These are phyloP conservation scores for Typhlomys cinereus DNA, from an alignment of 2,113 vertebrate genomes.

Conservation along the genomic window DNA sequence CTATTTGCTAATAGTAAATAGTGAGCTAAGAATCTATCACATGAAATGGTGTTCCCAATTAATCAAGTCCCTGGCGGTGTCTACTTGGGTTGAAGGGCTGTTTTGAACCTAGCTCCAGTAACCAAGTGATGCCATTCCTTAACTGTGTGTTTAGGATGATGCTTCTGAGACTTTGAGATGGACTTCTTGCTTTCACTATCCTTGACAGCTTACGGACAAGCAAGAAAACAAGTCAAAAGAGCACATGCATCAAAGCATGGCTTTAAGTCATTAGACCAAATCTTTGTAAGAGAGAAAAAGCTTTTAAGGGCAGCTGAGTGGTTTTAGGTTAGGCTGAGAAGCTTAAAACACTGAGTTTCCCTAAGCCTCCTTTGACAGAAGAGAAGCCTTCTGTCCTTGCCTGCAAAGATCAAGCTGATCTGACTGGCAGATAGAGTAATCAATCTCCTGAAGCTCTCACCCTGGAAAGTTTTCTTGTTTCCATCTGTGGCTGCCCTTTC, in stretches of 20 bases:
- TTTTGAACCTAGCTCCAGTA: not conserved
- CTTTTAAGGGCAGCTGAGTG: not conserved
- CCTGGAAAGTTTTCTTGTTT: not conserved
- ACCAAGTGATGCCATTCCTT: not conserved
- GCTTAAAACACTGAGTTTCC: not conserved
- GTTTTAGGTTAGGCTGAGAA: not conserved
- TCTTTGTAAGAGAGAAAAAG: not conserved
- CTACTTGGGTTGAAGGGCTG: not conserved
- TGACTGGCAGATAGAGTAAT: not conserved
- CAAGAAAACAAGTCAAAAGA: not conserved
- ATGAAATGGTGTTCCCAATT: not conserved
- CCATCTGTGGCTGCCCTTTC: not conserved
- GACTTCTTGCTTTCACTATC: not conserved
- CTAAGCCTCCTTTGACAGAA: not conserved
- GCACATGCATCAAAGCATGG: not conserved
- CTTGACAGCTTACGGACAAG: not conserved
- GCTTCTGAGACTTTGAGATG: not conserved
- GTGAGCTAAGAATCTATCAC: fast-evolving
- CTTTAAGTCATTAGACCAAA: not conserved
- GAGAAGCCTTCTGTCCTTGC: not conserved
- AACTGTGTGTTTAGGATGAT: not conserved
- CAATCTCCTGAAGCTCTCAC: not conserved
- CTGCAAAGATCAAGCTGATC: not conserved
- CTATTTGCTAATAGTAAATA: not conserved
- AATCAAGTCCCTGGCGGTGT: not conserved